A percentile compares a stretch with the other conserved stretches of the same genome.
phyloP scores from a whole-genome alignment of 2,113 vertebrate species.

The Zosterops borbonicus region DNA sequence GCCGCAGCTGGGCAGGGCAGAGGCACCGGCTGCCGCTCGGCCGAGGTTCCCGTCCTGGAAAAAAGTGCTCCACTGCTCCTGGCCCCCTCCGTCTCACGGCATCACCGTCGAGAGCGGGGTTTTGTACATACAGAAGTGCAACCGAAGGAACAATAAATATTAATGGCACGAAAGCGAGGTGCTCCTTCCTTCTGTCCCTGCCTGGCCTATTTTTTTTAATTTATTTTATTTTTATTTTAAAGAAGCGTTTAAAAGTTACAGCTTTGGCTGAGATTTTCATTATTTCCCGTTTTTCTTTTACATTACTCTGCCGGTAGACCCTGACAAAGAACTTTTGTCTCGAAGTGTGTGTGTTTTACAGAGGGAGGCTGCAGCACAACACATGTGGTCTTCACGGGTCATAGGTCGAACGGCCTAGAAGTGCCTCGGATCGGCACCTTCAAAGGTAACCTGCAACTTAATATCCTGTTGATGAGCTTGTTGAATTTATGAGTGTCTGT shows the following conservation, averaged over 20 bases:
- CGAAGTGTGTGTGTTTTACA: constrained; percentile 77
- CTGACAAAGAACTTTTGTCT: constrained; percentile 80
- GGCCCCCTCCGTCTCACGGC: neutral
- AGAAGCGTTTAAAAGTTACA: constrained; percentile 66
- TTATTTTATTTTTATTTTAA: neutral
- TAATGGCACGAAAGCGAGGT: neutral
- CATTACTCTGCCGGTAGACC: constrained; percentile 41
- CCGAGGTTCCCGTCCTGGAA: neutral
- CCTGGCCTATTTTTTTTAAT: neutral
- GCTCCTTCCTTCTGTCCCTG: neutral
- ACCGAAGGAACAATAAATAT: constrained; percentile 45
- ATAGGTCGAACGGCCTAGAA: constrained; percentile 88
- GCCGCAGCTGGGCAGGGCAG: neutral
- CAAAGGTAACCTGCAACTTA: constrained; percentile 84
- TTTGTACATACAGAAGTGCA: neutral
- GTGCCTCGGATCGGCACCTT: constrained; percentile 78
- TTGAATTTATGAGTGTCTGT: constrained; percentile 79
- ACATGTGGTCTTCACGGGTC: constrained; percentile 88
- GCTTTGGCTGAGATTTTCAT: constrained; percentile 70
- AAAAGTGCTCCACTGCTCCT: neutral
- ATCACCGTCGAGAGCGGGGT: neutral
- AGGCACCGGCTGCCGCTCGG: neutral
- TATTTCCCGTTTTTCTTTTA: constrained; percentile 62
- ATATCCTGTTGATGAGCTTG: constrained; percentile 88
- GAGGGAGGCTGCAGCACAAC: constrained; percentile 75